Percentiles rank a stretch among this genome's conserved stretches.
These are phyloP conservation scores for Tenthredo livida DNA, from an alignment of 2,888 invertebrate species.

Conservation along the genomic window DNA sequence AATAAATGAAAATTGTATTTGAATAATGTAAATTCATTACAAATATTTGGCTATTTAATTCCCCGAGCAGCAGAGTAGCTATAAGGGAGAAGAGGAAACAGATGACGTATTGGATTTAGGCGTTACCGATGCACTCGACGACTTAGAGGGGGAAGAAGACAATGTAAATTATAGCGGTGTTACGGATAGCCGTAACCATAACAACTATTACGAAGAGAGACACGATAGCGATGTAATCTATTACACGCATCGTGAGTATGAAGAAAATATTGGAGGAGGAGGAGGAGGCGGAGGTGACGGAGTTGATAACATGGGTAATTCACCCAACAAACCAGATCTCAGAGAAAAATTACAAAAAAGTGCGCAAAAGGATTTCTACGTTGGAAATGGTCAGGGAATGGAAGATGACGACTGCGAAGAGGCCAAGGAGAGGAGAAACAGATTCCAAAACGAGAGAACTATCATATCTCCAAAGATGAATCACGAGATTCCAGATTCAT, in stretches of 20 bases:
- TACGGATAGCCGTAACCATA: slow-evolving; percentile 68
- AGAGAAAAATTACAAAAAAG: slow-evolving; percentile 74
- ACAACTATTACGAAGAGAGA: slow-evolving; percentile 72
- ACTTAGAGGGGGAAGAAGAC: slow-evolving; percentile 76
- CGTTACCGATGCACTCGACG: slow-evolving; percentile 76
- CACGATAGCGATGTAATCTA: slow-evolving; percentile 53
- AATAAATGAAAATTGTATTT: slow-evolving; percentile 54
- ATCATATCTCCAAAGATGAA: slow-evolving; percentile 73
- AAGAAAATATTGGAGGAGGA: slow-evolving; percentile 56
- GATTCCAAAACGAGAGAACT: slow-evolving; percentile 74
- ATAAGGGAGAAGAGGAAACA: slow-evolving; percentile 78
- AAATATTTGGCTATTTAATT: slow-evolving; percentile 74
- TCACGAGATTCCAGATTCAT: slow-evolving; percentile 73
- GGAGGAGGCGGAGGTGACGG: slow-evolving; percentile 56
- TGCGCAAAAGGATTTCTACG: slow-evolving; percentile 63
- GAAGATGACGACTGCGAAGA: slow-evolving; percentile 74
- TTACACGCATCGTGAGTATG: slow-evolving; percentile 61
- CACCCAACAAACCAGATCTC: slow-evolving; percentile 68
- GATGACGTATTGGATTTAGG: slow-evolving; percentile 78
- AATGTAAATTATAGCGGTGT: slow-evolving; percentile 72
- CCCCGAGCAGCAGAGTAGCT: slow-evolving; percentile 76
- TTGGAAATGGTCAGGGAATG: slow-evolving; percentile 68
- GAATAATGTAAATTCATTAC: slow-evolving; percentile 66
- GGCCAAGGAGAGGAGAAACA: slow-evolving; percentile 73
- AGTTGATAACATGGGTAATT: slow-evolving; percentile 59